Conservation (phyloP, 64 coral and sea anemone species). For the Montipora sp. region DNA sequence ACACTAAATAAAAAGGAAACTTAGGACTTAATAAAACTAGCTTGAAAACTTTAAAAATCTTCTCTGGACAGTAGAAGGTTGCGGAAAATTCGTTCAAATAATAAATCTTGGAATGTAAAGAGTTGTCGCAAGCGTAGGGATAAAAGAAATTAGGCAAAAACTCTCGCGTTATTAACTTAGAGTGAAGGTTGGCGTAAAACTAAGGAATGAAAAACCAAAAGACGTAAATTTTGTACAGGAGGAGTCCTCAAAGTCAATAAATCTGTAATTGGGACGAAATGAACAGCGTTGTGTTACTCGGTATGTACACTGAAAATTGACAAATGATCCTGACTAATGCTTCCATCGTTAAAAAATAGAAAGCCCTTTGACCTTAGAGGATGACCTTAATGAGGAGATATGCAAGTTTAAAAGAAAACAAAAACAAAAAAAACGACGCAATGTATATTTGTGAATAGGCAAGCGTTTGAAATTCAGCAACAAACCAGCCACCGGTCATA, state of each 20-base stretch:
- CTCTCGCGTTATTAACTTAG: background rate
- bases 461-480: too few species aligned
- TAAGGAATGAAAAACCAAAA: background rate
- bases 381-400: constrained; percentile 1
- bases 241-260: background rate
- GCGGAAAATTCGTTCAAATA: too few species aligned
- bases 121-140: background rate
- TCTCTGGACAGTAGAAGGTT: too few species aligned
- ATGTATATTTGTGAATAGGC: too few species aligned
- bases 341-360: background rate
- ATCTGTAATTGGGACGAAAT: background rate
- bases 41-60: too few species aligned
- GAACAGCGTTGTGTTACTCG: background rate
- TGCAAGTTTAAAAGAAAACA: background rate
- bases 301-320: constrained; percentile 32
- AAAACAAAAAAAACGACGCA: too few species aligned
- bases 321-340: background rate
- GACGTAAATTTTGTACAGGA: background rate
- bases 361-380: background rate
- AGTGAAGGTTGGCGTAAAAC: background rate
- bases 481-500: too few species aligned
- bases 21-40: too few species aligned
- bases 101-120: too few species aligned
- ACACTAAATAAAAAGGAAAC: too few species aligned
- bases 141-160: background rate